Percentiles rank a stretch among this genome's conserved stretches.
Conservation (phyloP, 2,113 vertebrate species). For the Gracilinanus agilis region DNA sequence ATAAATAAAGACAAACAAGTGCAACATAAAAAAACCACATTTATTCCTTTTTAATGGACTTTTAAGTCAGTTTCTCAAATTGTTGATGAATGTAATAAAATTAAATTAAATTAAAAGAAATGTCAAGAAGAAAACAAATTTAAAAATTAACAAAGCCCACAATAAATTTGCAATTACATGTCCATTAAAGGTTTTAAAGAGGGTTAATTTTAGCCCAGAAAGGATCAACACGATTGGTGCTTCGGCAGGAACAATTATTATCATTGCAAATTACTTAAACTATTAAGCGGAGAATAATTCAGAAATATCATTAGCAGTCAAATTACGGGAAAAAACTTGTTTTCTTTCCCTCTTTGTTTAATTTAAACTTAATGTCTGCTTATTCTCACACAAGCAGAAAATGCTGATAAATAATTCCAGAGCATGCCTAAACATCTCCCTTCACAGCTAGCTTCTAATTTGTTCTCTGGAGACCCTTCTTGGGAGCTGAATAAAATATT, state of each 20-base stretch:
- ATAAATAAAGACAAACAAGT: slow-evolving; percentile 86
- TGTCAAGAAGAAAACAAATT: slow-evolving; percentile 85
- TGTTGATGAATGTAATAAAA: slow-evolving; percentile 84
- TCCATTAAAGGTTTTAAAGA: slow-evolving; percentile 82
- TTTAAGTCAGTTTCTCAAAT: slow-evolving; percentile 81
- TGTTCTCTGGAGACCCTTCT: slow-evolving; percentile 89
- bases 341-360: slow-evolving; percentile 88
- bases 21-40: slow-evolving; percentile 73
- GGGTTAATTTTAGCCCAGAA: slow-evolving; percentile 81
- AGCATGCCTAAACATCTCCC: slow-evolving; percentile 90
- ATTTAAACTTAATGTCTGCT: slow-evolving; percentile 90
- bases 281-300: slow-evolving; percentile 88
- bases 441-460: slow-evolving; percentile 92
- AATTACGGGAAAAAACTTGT: slow-evolving; percentile 85
- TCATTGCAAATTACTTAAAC: slow-evolving; percentile 87
- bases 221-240: slow-evolving; percentile 71
- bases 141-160: slow-evolving; percentile 83
- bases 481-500: slow-evolving; percentile 89
- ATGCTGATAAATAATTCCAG: slow-evolving; percentile 92
- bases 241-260: slow-evolving; percentile 82
- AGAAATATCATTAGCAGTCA: slow-evolving; percentile 88
- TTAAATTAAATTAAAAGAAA: slow-evolving; percentile 85
- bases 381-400: slow-evolving; percentile 88
- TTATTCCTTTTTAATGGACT: slow-evolving; percentile 84
- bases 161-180: slow-evolving; percentile 83